Evolutionary conservation across 2,113 vertebrate genomes (phyloP), one percentile per base, ranked within the genome.

Genomic region (Ameiurus melas): DNA sequence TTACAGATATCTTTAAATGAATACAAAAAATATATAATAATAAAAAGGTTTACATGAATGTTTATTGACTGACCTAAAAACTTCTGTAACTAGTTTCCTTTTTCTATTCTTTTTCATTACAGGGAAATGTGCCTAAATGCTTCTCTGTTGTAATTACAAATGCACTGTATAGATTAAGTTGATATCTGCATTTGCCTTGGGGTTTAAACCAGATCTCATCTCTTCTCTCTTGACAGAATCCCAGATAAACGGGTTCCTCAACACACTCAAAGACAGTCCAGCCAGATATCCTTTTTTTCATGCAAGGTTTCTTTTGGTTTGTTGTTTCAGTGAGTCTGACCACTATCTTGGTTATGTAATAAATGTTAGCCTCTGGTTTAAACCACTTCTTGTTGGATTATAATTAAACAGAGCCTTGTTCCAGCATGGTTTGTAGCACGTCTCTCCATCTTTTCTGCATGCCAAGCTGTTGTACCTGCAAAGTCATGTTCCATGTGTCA

Each of bases 221-320:
- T 88, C 62, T 80, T 92, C 88, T 95, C 0, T 94, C 92, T 94
- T 93, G 89, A 90, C 96, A 99, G 98, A 96, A 85, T 98, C 98
- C 78, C 97, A 98, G 87, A 93, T 87, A 90, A 92, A 86, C 47
- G 97, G 97, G 75, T 99, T 99, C 93, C 97, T 99, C 92, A 97
- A 90, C 64, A 97, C 98, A 62, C 96, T 99, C 75, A 99, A 99
- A 94, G 96, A 98, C 89, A 99, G 97, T 90, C 98, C 98, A 88
- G 98, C 98, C 85, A 99, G 98, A 99, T 99, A 99, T 99, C 98
- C 98, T 99, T 97, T 25, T 25, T 19, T 14, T 8, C 79, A 20
- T 16, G 19, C 17, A 58, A 36, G 19, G 1, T 36, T 36, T 36
- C 2, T 58, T 10, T 81, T 58, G 2, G 22, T 47, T 58, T 83